Evolutionary conservation across 2,113 vertebrate genomes (phyloP).

Genomic region (Pitta sordida): DNA sequence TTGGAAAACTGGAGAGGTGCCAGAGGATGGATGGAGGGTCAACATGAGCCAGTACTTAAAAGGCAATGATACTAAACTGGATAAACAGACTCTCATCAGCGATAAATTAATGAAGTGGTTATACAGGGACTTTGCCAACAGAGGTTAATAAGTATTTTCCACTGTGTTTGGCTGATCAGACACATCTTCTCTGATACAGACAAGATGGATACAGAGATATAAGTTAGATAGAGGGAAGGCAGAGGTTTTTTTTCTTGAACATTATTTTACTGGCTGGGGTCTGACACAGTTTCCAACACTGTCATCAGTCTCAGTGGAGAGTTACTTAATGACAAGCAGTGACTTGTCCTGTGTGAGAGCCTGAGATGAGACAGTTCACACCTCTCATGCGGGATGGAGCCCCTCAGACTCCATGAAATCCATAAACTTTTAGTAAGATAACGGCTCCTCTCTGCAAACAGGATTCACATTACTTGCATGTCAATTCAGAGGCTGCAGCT

Average conservation of each 20-base stretch:
- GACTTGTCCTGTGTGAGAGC: background rate
- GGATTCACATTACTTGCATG: background rate
- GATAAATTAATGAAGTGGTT: background rate
- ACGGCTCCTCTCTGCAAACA: background rate
- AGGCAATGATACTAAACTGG: background rate
- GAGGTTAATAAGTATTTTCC: background rate
- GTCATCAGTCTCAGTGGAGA: background rate
- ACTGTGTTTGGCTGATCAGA: background rate
- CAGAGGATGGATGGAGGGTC: background rate
- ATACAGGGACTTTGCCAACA: background rate
- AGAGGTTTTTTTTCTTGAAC: background rate
- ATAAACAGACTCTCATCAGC: background rate
- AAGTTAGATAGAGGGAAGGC: background rate
- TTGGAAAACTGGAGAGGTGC: background rate
- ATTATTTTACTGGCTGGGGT: background rate
- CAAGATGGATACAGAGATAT: background rate
- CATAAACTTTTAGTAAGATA: background rate
- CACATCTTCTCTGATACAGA: background rate
- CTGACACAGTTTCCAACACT: background rate
- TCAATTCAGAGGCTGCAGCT: background rate
- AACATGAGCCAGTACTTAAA: background rate
- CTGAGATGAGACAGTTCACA: rapidly evolving
- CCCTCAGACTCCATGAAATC: background rate
- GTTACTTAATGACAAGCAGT: background rate
- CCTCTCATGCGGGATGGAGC: background rate